A percentile compares a stretch with the other conserved stretches of the same genome.
Conservation (phyloP, 2,888 invertebrate species). For the Scrobipalpa costella region DNA sequence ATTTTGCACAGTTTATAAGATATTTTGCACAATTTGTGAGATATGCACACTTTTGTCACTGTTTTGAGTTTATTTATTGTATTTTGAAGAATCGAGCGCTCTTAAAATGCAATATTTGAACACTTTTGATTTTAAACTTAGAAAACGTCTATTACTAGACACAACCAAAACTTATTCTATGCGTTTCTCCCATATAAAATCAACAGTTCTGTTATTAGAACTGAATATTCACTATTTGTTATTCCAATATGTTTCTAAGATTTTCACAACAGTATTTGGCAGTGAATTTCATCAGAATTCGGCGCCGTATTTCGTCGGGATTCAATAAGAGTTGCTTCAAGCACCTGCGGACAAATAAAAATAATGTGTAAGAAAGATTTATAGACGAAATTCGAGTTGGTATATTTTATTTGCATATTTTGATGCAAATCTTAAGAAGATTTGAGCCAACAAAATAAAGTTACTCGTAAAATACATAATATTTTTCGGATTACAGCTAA, state of each 20-base stretch:
- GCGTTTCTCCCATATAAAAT: not conserved
- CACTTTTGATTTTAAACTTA: no score
- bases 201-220: not conserved
- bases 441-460: no score
- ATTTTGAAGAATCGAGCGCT: not conserved
- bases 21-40: not conserved
- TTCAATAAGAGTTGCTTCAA: not conserved
- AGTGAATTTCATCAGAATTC: not conserved
- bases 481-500: no score
- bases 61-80: not conserved
- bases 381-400: not conserved
- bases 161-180: not conserved
- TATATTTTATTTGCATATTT: no score
- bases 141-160: no score
- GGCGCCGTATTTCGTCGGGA: slow-evolving; percentile 2
- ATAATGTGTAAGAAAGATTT: not conserved
- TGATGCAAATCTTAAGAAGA: no score
- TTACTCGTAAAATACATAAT: no score
- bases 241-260: not conserved
- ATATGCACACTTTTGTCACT: not conserved
- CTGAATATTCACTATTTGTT: not conserved
- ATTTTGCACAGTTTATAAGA: not conserved
- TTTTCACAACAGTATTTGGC: slow-evolving; percentile 7
- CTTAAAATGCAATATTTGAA: no score
- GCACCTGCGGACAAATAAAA: slow-evolving; percentile 6